These are phyloP conservation scores for Callimorpha dominula DNA, from an alignment of 2,888 invertebrate genomes.

Conservation along the genomic window DNA sequence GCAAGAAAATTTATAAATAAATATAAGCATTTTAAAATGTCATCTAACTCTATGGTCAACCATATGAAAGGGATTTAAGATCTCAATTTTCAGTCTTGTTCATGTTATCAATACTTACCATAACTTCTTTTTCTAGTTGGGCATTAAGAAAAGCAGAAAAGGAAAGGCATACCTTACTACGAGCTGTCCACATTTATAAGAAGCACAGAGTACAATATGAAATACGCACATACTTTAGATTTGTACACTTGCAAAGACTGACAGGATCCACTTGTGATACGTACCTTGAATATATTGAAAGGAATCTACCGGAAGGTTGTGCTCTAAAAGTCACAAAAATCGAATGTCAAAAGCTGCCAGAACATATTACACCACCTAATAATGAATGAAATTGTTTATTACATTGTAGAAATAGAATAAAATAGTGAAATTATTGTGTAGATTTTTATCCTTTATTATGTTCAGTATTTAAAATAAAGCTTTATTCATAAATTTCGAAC, in stretches of 20 bases:
- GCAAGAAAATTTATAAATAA: too few relatives aligned
- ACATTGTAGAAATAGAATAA: conserved; percentile 56
- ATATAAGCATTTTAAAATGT: too few relatives aligned
- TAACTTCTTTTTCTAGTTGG: conserved; percentile 87
- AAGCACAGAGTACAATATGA: conserved; percentile 99
- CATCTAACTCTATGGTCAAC: too few relatives aligned
- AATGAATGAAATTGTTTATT: conserved; percentile 55
- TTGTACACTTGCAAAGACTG: conserved; percentile 92
- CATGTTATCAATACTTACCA: not conserved
- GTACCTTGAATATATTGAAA: conserved; percentile 97
- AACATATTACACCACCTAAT: conserved; percentile 83
- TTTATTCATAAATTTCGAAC: not conserved
- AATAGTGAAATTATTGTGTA: conserved; percentile 28
- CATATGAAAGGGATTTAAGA: not conserved
- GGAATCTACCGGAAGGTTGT: conserved; percentile 99
- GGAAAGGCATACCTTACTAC: conserved; percentile 93
- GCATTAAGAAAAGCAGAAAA: conserved; percentile 90
- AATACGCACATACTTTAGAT: conserved; percentile 95
- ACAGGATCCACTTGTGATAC: conserved; percentile 99
- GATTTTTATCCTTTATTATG: not conserved
- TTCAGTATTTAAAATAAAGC: conserved; percentile 1
- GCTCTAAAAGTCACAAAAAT: conserved; percentile 96
- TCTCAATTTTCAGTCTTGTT: not conserved
- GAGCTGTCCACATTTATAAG: conserved; percentile 96
- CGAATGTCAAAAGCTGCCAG: conserved; percentile 86